Evolutionary conservation across 1,140 invertebrate species (phyloP), one percentile per base, ranked within the genome.

Genomic region (Macrostomum lignano): DNA sequence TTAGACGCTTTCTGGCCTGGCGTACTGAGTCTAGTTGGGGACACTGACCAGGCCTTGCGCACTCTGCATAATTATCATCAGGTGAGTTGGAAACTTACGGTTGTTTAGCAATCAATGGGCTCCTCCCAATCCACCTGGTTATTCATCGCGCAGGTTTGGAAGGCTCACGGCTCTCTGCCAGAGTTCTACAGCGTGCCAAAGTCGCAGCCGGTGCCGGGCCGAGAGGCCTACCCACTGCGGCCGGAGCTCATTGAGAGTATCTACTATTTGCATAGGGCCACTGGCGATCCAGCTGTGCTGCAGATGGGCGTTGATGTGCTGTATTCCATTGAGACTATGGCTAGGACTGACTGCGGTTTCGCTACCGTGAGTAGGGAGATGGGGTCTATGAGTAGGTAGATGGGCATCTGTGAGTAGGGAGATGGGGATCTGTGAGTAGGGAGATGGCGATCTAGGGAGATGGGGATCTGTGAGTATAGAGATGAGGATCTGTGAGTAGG

Each of bases 1-100:
- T 20, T 98, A 7, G 88, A 98, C 62, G 75, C 86, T 0, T 98
- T 81, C 51, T 98, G 84, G 82, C 91, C 91, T 2, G 86, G 88
- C 2, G 64, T 96, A 20, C 62, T 86, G 39, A 51, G 51, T 17
- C 42, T 65, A 42, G 35, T 59, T 25, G 62, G 81, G 6, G 76
- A 91, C 48, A 69, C 74, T n/a, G 70, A 71, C 39, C 69, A 72
- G 42, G 88, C 74, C 1, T 71, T 84, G 68, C 74, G 76, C 46
- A 78, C 81, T 4, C 60, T 96, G 19, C 72, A 81, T 44, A 91
- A 91, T 54, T 94, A 94, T 53, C 75, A 88, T 48, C 71, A 76
- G n/a, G n/a, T n/a, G n/a, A n/a, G n/a, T n/a, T n/a, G n/a, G n/a
- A n/a, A n/a, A n/a, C n/a, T n/a, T n/a, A n/a, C n/a, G n/a, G n/a